phyloP scores from a whole-genome alignment of 2,113 vertebrate species.

The Ochotona curzoniae region DNA sequence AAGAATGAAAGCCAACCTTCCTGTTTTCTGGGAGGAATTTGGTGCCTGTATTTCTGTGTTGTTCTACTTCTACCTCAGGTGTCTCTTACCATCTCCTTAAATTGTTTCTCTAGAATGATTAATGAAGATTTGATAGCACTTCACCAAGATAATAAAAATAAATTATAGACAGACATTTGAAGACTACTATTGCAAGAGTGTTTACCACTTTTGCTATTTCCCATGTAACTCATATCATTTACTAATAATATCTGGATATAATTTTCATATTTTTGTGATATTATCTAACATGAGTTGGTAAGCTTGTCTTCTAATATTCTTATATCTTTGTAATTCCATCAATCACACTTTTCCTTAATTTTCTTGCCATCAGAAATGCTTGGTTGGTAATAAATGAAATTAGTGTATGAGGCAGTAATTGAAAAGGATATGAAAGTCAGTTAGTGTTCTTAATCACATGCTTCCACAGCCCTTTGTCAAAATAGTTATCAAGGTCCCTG shows the following conservation, averaged over 20 bases:
- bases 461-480: background rate
- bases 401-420: background rate
- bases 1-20: background rate
- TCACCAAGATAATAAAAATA: background rate
- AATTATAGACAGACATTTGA: background rate
- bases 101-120: background rate
- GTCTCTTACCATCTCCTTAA: conserved; percentile 1
- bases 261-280: conserved; percentile 22
- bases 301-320: background rate
- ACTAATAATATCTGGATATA: background rate
- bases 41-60: background rate
- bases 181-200: background rate
- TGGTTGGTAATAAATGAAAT: background rate
- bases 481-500: background rate
- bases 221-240: background rate
- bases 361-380: background rate
- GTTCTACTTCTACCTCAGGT: background rate
- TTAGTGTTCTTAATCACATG: background rate
- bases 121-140: conserved; percentile 29
- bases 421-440: background rate
- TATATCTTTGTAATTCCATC: background rate
- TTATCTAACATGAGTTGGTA: background rate
- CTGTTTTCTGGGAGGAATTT: background rate
- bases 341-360: background rate
- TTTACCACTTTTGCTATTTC: background rate